Base-by-base conservation (phyloP, 2,113 vertebrate species). In the Centropus bengalensis region DNA sequence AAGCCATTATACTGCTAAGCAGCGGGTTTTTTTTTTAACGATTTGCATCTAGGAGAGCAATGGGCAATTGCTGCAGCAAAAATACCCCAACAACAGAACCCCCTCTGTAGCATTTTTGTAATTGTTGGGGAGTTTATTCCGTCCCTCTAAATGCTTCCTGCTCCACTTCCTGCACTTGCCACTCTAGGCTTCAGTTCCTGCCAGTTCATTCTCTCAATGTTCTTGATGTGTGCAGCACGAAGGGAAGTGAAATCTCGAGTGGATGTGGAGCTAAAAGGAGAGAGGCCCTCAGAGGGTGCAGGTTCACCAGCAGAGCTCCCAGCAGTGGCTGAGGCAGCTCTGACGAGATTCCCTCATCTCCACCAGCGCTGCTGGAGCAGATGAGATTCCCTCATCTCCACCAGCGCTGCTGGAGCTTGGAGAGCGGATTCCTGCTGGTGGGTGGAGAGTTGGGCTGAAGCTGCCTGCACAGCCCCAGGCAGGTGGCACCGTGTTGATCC, bases 91-190 rank as follows among this genome's bases (percentile, higher is more conserved):
- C 14, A 69, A 51, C 10, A 36, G 22, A 22, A 5, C 26, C 16
- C 30, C 3, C 42, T 5, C 62, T 86, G 63, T 24, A 51, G 11
- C 42, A 15, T 74, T 58, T 58, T 63, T 85, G 89, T 95, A 77
- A 92, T 95, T 89, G 91, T 87, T 30, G 79, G 69, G 54, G 62
- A 38, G 49, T 87, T 85, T 51, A 91, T 91, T 79, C 84, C 89
- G 52, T 71, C 79, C 44, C 78, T 71, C 66, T 71, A 36, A 96
- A 93, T 69, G 91, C 67, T 93, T 94, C 91, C 91, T 91, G 66
- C 90, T 64, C 15, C 0, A 30, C 82, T 94, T 94, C 89, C 91
- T 89, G 84, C 22, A 18, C 67, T 9, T 88, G 51, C 51, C 47
- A 56, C 84, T n/a, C 76, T 36, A 24, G 82, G 79, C 89, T 66